These are phyloP conservation scores for Yponomeuta evonymella DNA, from an alignment of 2,888 invertebrate species.

Conservation along the genomic window DNA sequence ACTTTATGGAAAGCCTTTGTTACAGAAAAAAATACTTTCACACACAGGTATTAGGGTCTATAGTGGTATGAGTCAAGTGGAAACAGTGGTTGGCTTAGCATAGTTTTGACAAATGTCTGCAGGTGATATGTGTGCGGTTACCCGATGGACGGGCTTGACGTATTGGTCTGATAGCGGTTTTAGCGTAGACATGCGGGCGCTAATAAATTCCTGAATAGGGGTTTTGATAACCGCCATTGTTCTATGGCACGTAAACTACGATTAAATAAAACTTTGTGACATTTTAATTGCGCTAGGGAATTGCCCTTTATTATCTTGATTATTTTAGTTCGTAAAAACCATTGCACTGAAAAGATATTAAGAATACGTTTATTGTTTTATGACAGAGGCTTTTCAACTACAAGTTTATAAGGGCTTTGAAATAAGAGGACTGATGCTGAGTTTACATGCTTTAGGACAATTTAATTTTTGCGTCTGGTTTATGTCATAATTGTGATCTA, in stretches of 20 bases:
- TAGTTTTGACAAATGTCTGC: slow-evolving; percentile 73
- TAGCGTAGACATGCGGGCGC: slow-evolving; percentile 42
- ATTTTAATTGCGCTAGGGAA: neutral
- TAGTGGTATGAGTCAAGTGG: neutral
- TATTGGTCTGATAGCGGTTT: slow-evolving; percentile 66
- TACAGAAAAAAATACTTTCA: neutral
- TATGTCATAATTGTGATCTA: too few species aligned
- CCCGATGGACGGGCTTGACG: slow-evolving; percentile 67
- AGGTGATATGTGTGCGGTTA: slow-evolving; percentile 65
- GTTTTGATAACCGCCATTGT: slow-evolving; percentile 6
- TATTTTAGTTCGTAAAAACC: neutral
- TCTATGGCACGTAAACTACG: slow-evolving; percentile 18
- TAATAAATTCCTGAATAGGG: slow-evolving; percentile 9
- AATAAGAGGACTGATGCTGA: too few species aligned
- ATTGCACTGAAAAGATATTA: neutral
- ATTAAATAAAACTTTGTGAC: neutral
- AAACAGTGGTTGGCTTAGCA: slow-evolving; percentile 34
- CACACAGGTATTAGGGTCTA: neutral
- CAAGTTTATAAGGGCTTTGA: too few species aligned
- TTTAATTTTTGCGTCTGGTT: too few species aligned
- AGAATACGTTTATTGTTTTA: neutral
- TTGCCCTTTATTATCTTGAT: neutral
- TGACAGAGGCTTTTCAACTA: too few species aligned
- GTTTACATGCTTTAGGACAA: too few species aligned
- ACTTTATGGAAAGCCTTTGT: neutral